Conservation (phyloP, 2,888 invertebrate genomes). For the Argyresthia goedartella region DNA sequence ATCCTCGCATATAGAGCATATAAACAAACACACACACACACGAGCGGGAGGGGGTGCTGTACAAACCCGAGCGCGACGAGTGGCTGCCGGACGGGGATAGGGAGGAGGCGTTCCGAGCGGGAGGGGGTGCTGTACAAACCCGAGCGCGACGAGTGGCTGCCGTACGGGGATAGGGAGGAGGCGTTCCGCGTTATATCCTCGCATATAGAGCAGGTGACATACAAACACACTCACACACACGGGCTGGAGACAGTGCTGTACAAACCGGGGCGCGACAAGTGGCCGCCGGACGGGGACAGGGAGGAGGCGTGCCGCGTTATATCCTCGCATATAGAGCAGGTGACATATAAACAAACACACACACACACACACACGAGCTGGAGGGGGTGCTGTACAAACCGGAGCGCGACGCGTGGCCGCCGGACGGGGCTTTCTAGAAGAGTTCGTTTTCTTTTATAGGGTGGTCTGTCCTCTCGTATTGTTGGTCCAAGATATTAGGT, state of each 20-base stretch:
- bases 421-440: no score
- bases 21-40: no score
- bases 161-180: conserved; percentile 78
- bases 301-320: conserved; percentile 77
- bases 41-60: conserved; percentile 84
- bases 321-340: conserved; percentile 40
- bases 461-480: no score
- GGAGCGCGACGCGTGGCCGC: conserved; percentile 84
- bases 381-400: conserved; percentile 84
- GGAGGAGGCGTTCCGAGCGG: conserved; percentile 87
- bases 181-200: conserved; percentile 72
- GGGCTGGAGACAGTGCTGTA: conserved; percentile 87
- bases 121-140: conserved; percentile 84
- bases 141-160: conserved; percentile 84
- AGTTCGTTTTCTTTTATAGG: no score
- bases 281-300: conserved; percentile 82
- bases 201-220: conserved; percentile 35
- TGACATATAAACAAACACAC: conserved; percentile 11
- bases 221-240: no score
- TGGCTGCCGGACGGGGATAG: conserved; percentile 85
- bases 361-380: conserved; percentile 88
- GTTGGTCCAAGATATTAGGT: no score
- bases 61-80: conserved; percentile 74
- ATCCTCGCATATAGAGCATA: conserved; percentile 34
- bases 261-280: conserved; percentile 82